Conservation (phyloP, 1,140 invertebrate species). For the Drosophila tani region DNA sequence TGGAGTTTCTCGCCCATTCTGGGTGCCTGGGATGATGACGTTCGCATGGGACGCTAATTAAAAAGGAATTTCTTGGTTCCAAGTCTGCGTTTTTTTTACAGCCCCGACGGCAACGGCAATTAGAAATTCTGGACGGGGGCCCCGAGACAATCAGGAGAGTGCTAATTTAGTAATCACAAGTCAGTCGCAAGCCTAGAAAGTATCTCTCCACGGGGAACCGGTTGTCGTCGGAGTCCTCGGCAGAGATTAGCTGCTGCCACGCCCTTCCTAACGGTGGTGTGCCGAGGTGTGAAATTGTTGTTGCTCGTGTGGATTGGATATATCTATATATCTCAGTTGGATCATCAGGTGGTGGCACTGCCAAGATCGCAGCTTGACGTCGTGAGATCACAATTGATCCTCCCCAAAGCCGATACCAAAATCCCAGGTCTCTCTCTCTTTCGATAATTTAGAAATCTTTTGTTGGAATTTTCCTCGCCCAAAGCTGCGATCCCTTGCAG, state of each 20-base stretch:
- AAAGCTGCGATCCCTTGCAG: constrained; percentile 37
- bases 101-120: constrained; percentile 55
- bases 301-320: constrained; percentile 47
- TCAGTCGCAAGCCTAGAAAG: constrained; percentile 47
- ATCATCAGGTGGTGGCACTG: constrained; percentile 62
- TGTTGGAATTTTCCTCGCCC: constrained; percentile 33
- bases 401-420: constrained; percentile 39
- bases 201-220: constrained; percentile 42
- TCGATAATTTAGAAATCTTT: constrained; percentile 78
- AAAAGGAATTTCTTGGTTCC: constrained; percentile 71
- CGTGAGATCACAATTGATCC: constrained; percentile 73
- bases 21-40: constrained; percentile 24
- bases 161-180: constrained; percentile 81
- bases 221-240: constrained; percentile 64
- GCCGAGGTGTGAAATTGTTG: constrained; percentile 70
- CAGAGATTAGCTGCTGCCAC: constrained; percentile 39
- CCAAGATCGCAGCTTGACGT: constrained; percentile 63
- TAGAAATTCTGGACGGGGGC: constrained; percentile 54
- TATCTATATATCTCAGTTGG: constrained; percentile 58
- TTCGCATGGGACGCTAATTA: constrained; percentile 70
- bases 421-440: background rate
- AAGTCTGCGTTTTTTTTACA: constrained; percentile 27
- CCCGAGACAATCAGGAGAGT: constrained; percentile 70
- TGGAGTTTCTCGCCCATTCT: constrained; percentile 18
- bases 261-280: constrained; percentile 55